A percentile compares a stretch with the other conserved stretches of the same genome.
Evolutionary conservation across 2,888 invertebrate genomes (phyloP).

Genomic region (Amphipyra tragopoginis): DNA sequence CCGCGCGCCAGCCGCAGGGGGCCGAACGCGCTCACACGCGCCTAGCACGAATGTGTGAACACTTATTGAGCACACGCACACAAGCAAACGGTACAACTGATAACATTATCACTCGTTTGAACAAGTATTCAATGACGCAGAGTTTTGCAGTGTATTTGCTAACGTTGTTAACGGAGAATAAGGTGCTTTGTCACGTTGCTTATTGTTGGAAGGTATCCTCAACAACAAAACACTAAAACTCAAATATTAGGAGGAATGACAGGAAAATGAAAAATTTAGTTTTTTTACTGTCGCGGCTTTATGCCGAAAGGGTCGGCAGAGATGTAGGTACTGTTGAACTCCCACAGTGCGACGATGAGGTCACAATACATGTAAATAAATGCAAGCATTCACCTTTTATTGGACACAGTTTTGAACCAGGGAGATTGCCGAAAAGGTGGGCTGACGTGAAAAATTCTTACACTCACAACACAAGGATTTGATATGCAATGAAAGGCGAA

Average conservation of each 20-base stretch:
- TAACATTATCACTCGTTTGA: slow-evolving; percentile 74
- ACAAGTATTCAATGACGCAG: slow-evolving; percentile 75
- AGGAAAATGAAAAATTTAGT: not conserved
- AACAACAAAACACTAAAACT: not conserved
- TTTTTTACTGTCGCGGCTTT: too few species aligned
- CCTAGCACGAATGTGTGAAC: slow-evolving; percentile 57
- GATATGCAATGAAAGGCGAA: too few species aligned
- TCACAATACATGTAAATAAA: too few species aligned
- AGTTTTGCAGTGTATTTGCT: slow-evolving; percentile 66
- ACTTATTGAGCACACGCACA: slow-evolving; percentile 55
- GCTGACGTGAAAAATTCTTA: too few species aligned
- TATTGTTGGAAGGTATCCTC: slow-evolving; percentile 7
- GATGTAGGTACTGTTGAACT: too few species aligned
- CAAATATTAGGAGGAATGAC: not conserved
- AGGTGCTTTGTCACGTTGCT: slow-evolving; percentile 52
- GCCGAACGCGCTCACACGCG: slow-evolving; percentile 69
- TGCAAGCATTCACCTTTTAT: too few species aligned
- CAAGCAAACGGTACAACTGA: slow-evolving; percentile 59
- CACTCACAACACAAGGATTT: too few species aligned
- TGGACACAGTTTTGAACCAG: too few species aligned
- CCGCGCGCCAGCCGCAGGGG: slow-evolving; percentile 85
- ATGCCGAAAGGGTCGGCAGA: too few species aligned
- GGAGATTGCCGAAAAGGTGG: too few species aligned
- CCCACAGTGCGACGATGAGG: too few species aligned
- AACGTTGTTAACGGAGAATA: slow-evolving; percentile 38